Percentiles rank a stretch among this genome's conserved stretches.
Conservation (phyloP, 2,888 invertebrate genomes). For the Dromius quadrimaculatus region DNA sequence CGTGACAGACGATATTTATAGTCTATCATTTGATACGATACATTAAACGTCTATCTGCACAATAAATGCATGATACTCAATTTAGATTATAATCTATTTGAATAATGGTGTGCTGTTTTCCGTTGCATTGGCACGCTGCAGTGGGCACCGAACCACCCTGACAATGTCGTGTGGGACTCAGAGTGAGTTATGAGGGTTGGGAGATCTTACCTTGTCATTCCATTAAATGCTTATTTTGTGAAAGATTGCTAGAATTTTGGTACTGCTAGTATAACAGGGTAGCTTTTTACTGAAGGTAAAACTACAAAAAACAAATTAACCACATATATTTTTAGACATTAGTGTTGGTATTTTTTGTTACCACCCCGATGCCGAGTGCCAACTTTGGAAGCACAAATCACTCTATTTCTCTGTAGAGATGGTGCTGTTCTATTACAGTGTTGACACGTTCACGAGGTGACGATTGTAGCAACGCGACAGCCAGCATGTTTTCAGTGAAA, state of each 20-base stretch:
- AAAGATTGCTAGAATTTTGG: too few species aligned
- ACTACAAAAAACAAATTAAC: neutral
- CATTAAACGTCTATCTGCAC: slow-evolving; percentile 51
- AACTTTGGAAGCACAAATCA: slow-evolving; percentile 37
- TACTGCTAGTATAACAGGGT: too few species aligned
- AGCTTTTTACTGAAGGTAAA: too few species aligned
- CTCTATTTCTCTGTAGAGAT: too few species aligned
- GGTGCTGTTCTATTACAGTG: neutral
- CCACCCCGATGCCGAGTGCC: slow-evolving; percentile 20
- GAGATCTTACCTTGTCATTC: slow-evolving; percentile 19
- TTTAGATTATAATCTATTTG: slow-evolving; percentile 53
- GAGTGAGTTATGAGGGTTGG: neutral
- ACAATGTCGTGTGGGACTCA: neutral
- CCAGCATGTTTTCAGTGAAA: slow-evolving; percentile 31
- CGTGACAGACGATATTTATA: slow-evolving; percentile 51
- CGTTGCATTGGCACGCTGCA: slow-evolving; percentile 33
- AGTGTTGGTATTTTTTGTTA: slow-evolving; percentile 4
- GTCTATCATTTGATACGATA: slow-evolving; percentile 52
- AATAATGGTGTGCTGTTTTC: slow-evolving; percentile 50
- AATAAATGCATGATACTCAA: slow-evolving; percentile 52
- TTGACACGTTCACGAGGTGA: slow-evolving; percentile 38
- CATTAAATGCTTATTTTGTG: too few species aligned
- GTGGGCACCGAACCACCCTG: neutral
- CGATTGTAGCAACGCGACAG: slow-evolving; percentile 39
- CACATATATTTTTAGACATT: neutral